Base-by-base conservation (phyloP, 2,113 vertebrate species). In the Zosterops pallidus region DNA sequence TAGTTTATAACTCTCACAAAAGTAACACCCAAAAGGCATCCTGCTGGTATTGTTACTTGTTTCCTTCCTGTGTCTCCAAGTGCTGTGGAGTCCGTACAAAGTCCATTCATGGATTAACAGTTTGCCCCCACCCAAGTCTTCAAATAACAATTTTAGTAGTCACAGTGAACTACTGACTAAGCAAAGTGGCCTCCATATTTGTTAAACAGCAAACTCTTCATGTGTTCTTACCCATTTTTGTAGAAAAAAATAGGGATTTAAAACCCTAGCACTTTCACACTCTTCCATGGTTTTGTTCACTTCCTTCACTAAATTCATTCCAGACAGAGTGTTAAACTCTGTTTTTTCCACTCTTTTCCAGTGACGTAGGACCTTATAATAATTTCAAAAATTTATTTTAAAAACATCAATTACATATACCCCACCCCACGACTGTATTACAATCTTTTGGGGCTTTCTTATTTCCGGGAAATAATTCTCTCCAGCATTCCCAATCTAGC, bases 371-470 rank as follows among this genome's bases (percentile, higher is more conserved):
- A 37, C 13, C 50, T 90, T 72, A 0, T 1, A 84, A 65, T 8
- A 3, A 60, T 50, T 69, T 42, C 16, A 81, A 6, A 65, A 74
- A 12, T 96, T 95, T 96, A 91, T 96, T 96, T 64, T 4, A 72
- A 88, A 84, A 79, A 25, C 6, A 47, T 6, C 0, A 0, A 33
- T 56, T 44, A 41, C 12, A 44, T 2, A 5, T 28, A 57, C 8
- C 31, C 44, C 26, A 62, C 4, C 26, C 41, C 35, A 42, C 0
- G 3, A 17, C 35, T 26, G 5, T 11, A 50, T 28, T n/a, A 29
- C 15, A 77, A 59, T 11, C n/a, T 47, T 80, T 53, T 14, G 46
- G 20, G 16, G 25, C 22, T 62, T 72, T 68, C 41, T 26, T 26
- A 29, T 60, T 68, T 44, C 7, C 28, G 62, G 49, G 37, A 53